These are phyloP conservation scores for Sylvilagus floridanus DNA, from an alignment of 2,797 vertebrate genomes.

Conservation along the genomic window DNA sequence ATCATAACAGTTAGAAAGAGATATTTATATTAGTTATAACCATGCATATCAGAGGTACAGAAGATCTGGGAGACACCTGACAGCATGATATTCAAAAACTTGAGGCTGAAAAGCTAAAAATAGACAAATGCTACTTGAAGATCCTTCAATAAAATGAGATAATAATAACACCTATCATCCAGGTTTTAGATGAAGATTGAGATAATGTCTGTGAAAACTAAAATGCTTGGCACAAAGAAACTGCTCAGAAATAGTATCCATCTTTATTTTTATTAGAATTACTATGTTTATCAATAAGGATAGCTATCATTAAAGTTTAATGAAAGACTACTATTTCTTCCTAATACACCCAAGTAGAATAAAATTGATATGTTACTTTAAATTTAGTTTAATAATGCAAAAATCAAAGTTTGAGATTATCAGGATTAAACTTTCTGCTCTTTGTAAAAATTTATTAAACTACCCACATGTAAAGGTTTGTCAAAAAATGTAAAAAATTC, in stretches of 20 bases:
- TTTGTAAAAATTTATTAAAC: slow-evolving; percentile 5
- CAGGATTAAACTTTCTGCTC: slow-evolving; percentile 2
- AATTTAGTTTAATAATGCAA: background rate
- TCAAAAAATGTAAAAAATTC: slow-evolving; percentile 21
- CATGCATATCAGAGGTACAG: background rate
- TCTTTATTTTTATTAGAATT: background rate
- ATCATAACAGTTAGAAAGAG: background rate
- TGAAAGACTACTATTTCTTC: background rate
- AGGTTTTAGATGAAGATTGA: background rate
- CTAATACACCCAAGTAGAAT: background rate
- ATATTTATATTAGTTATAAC: background rate
- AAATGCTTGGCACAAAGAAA: slow-evolving; percentile 8
- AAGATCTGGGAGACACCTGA: background rate
- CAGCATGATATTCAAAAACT: background rate
- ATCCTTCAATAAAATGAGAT: background rate
- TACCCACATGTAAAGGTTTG: background rate
- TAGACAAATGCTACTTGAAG: background rate
- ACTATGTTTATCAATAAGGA: background rate
- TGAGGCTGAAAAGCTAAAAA: background rate
- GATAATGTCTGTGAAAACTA: background rate
- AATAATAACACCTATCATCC: background rate
- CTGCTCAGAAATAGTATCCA: background rate
- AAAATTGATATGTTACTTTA: background rate
- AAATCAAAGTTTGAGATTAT: slow-evolving; percentile 18
- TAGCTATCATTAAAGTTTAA: background rate